These are phyloP conservation scores for Drosophila pseudotakahashii DNA, from an alignment of 2,888 invertebrate genomes.

Conservation along the genomic window DNA sequence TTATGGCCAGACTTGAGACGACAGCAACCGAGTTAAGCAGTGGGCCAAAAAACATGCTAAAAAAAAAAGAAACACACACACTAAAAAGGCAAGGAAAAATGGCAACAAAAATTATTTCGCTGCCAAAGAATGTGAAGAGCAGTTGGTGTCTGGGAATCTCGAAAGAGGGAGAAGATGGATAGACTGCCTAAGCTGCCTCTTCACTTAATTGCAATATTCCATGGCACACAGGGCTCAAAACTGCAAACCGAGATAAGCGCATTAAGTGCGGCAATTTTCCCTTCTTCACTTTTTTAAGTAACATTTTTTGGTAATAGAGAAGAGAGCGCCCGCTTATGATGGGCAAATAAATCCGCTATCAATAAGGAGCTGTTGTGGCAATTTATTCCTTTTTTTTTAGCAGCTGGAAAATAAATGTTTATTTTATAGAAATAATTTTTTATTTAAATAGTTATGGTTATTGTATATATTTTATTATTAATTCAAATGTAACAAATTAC, in stretches of 20 bases:
- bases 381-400: not conserved
- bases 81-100: constrained; percentile 16
- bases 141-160: not conserved
- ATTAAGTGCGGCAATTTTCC: constrained; percentile 19
- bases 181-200: constrained; percentile 48
- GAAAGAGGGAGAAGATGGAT: constrained; percentile 8
- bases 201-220: constrained; percentile 52
- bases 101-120: constrained; percentile 25
- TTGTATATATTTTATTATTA: too few relatives aligned
- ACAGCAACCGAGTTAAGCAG: constrained; percentile 36
- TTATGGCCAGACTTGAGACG: constrained; percentile 49
- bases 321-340: not conserved
- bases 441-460: too few relatives aligned
- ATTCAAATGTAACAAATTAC: too few relatives aligned
- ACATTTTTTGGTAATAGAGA: constrained; percentile 1
- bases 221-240: constrained; percentile 26
- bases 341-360: not conserved
- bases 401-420: too few relatives aligned
- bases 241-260: constrained; percentile 36
- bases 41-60: constrained; percentile 15
- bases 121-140: constrained; percentile 28
- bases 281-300: not conserved
- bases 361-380: not conserved
- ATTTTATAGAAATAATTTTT: too few relatives aligned
- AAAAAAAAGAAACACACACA: not conserved